Percentiles rank a stretch among this genome's conserved stretches.
These are phyloP conservation scores for Dasysyrphus tricinctus DNA, from an alignment of 2,888 invertebrate genomes.

Conservation along the genomic window DNA sequence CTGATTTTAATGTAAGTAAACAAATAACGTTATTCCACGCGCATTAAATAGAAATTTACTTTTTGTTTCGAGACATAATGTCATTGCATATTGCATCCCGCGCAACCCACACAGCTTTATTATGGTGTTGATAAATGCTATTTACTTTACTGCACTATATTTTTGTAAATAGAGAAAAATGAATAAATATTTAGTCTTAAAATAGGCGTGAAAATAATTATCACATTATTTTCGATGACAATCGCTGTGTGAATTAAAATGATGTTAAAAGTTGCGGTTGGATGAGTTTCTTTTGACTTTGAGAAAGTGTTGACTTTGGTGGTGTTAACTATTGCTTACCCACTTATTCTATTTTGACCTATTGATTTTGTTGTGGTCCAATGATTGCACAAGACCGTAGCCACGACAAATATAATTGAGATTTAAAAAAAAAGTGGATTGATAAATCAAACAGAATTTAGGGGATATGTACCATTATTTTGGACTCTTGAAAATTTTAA, in stretches of 20 bases:
- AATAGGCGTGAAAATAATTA: constrained; percentile 39
- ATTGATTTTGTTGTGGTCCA: background rate
- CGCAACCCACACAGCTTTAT: background rate
- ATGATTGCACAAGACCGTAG: background rate
- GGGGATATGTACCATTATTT: too few species aligned
- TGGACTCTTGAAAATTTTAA: too few species aligned
- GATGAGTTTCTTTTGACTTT: constrained; percentile 1
- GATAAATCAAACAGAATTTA: too few species aligned
- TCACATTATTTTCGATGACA: constrained; percentile 28
- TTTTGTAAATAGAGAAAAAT: constrained; percentile 1
- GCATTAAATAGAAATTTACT: background rate
- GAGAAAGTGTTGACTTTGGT: background rate
- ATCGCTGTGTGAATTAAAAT: constrained; percentile 25
- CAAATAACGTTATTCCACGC: background rate
- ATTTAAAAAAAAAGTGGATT: too few species aligned
- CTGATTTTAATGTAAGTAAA: constrained; percentile 40
- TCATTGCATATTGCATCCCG: background rate
- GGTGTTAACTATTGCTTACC: background rate
- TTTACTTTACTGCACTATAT: background rate
- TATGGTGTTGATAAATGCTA: background rate
- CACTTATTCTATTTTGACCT: background rate
- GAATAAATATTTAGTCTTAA: constrained; percentile 29
- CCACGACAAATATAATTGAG: too few species aligned
- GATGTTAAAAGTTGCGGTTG: constrained; percentile 5
- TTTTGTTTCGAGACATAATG: constrained; percentile 11